phyloP scores from a whole-genome alignment of 2,797 vertebrate species.

The Xenops minutus region DNA sequence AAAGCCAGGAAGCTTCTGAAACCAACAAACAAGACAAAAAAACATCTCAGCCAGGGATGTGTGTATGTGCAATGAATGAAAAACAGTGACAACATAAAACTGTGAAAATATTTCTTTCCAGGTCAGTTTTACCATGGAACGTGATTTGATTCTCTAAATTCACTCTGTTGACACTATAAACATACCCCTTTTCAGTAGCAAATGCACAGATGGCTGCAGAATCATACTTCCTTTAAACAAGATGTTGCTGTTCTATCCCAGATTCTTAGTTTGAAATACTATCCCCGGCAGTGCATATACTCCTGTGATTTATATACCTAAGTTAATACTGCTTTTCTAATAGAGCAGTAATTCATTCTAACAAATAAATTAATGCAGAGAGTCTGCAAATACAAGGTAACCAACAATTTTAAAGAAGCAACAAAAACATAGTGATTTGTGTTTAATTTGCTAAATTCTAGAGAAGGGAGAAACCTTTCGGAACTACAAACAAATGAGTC shows the following conservation, averaged over 20 bases:
- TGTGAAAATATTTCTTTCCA: background rate
- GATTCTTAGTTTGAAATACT: background rate
- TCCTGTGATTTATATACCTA: background rate
- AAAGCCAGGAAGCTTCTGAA: constrained; percentile 30
- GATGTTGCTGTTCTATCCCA: background rate
- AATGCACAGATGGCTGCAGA: background rate
- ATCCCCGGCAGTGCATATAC: background rate
- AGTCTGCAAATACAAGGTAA: background rate
- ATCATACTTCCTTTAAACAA: background rate
- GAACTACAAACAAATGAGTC: background rate
- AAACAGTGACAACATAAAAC: background rate
- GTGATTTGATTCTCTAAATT: background rate
- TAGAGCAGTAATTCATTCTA: background rate
- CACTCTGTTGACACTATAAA: background rate
- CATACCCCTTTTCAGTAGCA: background rate
- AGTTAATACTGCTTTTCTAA: background rate
- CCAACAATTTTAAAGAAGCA: background rate
- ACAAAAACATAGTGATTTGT: background rate
- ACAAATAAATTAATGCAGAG: background rate
- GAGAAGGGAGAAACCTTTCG: background rate
- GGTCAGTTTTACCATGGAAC: background rate
- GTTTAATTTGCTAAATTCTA: background rate
- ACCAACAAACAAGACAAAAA: constrained; percentile 6
- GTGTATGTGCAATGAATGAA: background rate
- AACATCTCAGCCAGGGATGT: background rate